phyloP scores from a whole-genome alignment of 35 echinoderm and acorn worm species.

The Eucidaris tribuloides region DNA sequence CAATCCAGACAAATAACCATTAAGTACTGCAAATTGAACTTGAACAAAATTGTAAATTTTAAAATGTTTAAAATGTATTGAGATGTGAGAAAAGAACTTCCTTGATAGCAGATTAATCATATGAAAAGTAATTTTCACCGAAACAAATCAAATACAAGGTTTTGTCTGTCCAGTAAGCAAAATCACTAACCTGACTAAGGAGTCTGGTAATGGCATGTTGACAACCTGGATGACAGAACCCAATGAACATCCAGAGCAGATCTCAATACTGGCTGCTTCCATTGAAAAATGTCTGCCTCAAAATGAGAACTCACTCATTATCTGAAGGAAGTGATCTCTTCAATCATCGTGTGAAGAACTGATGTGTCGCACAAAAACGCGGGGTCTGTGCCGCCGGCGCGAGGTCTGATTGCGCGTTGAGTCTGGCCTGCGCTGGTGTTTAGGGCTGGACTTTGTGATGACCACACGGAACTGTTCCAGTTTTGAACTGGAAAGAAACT shows the following conservation, averaged over 20 bases:
- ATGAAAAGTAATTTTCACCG: too few relatives aligned
- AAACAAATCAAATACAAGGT: too few relatives aligned
- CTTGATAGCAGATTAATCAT: too few relatives aligned
- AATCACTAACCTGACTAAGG: constrained; percentile 67
- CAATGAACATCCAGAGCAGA: constrained; percentile 39
- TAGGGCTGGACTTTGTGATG: constrained; percentile 60
- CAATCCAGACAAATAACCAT: too few relatives aligned
- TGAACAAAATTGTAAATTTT: too few relatives aligned
- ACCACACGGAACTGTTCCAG: constrained; percentile 55
- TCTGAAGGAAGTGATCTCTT: constrained; percentile 42
- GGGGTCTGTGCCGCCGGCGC: constrained; percentile 24
- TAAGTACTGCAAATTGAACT: too few relatives aligned
- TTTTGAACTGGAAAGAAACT: constrained; percentile 32
- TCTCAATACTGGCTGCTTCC: constrained; percentile 57
- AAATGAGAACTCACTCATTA: background rate
- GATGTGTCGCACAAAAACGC: constrained; percentile 73
- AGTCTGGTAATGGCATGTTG: constrained; percentile 90
- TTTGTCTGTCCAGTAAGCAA: too few relatives aligned
- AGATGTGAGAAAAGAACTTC: too few relatives aligned
- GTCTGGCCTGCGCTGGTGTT: constrained; percentile 32
- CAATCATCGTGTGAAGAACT: constrained; percentile 29
- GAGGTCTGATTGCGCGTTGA: constrained; percentile 20
- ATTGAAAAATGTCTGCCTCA: background rate
- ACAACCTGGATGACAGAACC: constrained; percentile 63
- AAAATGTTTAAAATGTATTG: too few relatives aligned